These are phyloP conservation scores for Natator depressus DNA, from an alignment of 2,113 vertebrate genomes.

Conservation along the genomic window DNA sequence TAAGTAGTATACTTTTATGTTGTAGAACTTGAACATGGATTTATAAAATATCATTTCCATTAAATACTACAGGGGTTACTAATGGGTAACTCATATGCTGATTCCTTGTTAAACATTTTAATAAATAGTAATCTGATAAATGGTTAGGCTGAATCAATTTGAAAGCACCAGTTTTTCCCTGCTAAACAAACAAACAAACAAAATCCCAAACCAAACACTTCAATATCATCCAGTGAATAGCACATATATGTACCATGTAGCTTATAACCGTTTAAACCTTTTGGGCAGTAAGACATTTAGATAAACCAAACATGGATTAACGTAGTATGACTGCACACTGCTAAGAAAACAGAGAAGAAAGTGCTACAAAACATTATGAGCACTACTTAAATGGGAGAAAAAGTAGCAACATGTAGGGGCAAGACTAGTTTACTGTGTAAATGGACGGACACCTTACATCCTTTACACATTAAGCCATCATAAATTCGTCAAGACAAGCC, in stretches of 20 bases:
- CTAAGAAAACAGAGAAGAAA: slow-evolving; percentile 64
- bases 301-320: slow-evolving; percentile 55
- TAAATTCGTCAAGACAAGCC: slow-evolving; percentile 72
- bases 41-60: slow-evolving; percentile 14
- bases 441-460: slow-evolving; percentile 66
- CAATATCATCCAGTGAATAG: neutral
- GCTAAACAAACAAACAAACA: neutral
- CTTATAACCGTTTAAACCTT: slow-evolving; percentile 46
- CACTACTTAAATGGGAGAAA: slow-evolving; percentile 52
- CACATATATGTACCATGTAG: neutral
- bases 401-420: slow-evolving; percentile 65
- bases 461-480: neutral
- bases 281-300: slow-evolving; percentile 39
- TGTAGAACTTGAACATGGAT: neutral
- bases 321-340: slow-evolving; percentile 3
- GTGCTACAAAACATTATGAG: slow-evolving; percentile 20
- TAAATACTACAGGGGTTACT: slow-evolving; percentile 14
- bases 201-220: neutral
- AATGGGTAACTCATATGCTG: neutral
- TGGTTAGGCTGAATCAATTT: slow-evolving; percentile 9
- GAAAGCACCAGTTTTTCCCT: neutral
- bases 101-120: slow-evolving; percentile 51
- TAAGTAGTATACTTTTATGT: neutral
- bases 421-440: slow-evolving; percentile 54
- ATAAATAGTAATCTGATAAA: slow-evolving; percentile 36